phyloP scores from a whole-genome alignment of 2,797 vertebrate species.

The Phataginus tricuspis region DNA sequence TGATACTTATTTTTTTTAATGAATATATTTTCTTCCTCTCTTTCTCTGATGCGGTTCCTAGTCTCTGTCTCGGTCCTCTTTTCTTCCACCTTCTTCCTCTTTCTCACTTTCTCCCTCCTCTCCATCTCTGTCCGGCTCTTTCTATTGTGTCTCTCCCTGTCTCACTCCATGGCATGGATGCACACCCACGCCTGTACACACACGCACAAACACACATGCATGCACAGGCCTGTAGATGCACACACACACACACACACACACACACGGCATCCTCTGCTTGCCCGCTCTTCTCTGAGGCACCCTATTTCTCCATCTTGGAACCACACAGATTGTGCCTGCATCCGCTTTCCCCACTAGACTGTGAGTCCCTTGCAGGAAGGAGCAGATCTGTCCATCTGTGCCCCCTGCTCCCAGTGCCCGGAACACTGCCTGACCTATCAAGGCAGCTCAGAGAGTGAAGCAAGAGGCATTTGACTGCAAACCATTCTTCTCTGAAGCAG shows the following conservation, averaged over 20 bases:
- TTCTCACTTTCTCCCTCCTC: neutral
- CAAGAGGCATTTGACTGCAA: neutral
- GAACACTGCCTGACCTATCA: neutral
- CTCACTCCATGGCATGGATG: neutral
- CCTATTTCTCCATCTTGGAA: neutral
- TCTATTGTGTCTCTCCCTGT: neutral
- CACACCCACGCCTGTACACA: neutral
- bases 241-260: fast-evolving
- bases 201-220: too few relatives aligned
- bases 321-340: neutral
- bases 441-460: neutral
- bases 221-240: fast-evolving
- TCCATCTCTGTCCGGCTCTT: neutral
- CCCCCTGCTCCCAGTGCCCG: neutral
- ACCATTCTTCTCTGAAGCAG: neutral
- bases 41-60: neutral
- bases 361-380: neutral
- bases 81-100: too few relatives aligned
- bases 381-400: neutral
- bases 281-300: neutral
- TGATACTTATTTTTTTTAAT: neutral
- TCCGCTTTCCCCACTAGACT: neutral
- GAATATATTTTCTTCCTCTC: neutral
- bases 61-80: neutral
- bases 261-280: neutral